A percentile compares a stretch with the other conserved stretches of the same genome.
Conservation (phyloP, 2,888 invertebrate species). For the Diogma glabrata region DNA sequence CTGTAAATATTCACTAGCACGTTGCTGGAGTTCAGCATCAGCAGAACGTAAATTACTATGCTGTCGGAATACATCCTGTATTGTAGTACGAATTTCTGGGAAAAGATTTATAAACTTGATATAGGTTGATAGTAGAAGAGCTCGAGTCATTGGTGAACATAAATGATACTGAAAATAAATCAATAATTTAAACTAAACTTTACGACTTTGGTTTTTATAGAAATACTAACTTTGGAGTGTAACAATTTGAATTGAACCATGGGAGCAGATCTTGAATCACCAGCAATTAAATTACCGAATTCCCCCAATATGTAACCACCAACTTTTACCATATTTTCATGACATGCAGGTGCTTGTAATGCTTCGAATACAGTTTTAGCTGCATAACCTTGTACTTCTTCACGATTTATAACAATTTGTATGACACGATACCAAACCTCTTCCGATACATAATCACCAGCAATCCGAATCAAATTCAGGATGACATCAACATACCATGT, state of each 20-base stretch:
- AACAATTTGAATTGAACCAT: conserved; percentile 94
- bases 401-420: conserved; percentile 97
- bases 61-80: conserved; percentile 87
- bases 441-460: conserved; percentile 98
- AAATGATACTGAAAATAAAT: conserved; percentile 63
- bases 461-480: conserved; percentile 95
- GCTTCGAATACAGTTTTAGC: conserved; percentile 99
- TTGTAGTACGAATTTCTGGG: conserved; percentile 92
- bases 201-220: not conserved
- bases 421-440: conserved; percentile 99
- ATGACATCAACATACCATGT: conserved; percentile 98
- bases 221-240: conserved; percentile 79
- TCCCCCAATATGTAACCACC: conserved; percentile 98
- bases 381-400: conserved; percentile 99
- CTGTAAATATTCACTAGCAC: conserved; percentile 95
- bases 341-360: conserved; percentile 96
- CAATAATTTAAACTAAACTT: not conserved
- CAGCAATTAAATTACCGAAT: conserved; percentile 98
- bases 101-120: conserved; percentile 99
- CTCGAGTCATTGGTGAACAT: conserved; percentile 94
- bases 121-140: conserved; percentile 92
- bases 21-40: conserved; percentile 96
- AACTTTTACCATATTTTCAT: conserved; percentile 99
- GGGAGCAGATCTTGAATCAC: conserved; percentile 94
- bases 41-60: conserved; percentile 95